phyloP scores from a whole-genome alignment of 2,113 vertebrate species.

The Zapornia atra region DNA sequence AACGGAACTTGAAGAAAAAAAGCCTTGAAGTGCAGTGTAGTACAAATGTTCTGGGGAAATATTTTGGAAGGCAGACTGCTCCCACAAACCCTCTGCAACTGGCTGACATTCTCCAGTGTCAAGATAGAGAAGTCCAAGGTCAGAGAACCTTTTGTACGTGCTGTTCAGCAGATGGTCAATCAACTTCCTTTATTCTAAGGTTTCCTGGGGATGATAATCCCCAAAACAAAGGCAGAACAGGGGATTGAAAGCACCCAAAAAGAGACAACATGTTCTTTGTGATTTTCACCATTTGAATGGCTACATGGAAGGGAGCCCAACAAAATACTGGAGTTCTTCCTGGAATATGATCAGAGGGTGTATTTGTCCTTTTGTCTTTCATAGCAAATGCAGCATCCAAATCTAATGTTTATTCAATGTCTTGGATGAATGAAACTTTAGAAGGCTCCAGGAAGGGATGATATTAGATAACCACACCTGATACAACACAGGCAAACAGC shows the following conservation, averaged over 20 bases:
- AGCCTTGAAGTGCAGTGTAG: background rate
- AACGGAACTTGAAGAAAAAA: background rate
- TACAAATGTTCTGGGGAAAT: background rate
- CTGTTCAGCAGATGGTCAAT: slow-evolving; percentile 15
- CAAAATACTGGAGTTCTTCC: background rate
- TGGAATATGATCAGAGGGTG: background rate
- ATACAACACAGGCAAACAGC: background rate
- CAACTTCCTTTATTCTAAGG: background rate
- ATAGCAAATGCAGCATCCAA: background rate
- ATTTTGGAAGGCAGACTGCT: background rate
- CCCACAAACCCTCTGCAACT: background rate
- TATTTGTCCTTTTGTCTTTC: background rate
- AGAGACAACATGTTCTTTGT: background rate
- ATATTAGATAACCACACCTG: background rate
- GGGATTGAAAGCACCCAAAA: background rate
- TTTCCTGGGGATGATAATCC: slow-evolving; percentile 7
- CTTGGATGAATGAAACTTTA: background rate
- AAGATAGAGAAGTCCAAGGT: background rate
- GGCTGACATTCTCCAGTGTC: background rate
- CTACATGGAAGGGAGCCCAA: background rate
- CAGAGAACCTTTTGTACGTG: background rate
- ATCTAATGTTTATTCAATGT: background rate
- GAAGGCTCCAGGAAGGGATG: background rate
- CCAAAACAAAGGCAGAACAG: background rate
- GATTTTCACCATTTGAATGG: background rate